Evolutionary conservation across 2,888 invertebrate species (phyloP), one percentile per base, ranked within the genome.

Genomic region (Xestia xanthographa): DNA sequence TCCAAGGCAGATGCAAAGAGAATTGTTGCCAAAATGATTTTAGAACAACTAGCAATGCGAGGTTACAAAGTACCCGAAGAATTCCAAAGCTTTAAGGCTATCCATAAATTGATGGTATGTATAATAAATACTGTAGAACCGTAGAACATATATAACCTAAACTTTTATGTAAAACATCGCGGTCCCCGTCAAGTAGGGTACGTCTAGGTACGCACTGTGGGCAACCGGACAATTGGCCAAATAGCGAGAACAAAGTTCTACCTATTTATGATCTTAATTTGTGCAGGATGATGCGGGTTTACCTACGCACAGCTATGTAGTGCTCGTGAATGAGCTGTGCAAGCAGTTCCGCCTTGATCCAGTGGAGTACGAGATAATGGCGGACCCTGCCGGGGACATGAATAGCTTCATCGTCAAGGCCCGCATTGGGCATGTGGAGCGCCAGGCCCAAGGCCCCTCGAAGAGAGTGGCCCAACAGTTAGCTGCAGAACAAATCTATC

Each of bases 401-500:
- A 1, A 1, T 5, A 3, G 0, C 43, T n/a, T 14, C n/a, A 66
- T 43, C 20, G 65, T 72, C 0, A 71, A 58, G 9, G 58, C 43
- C 5, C 65, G 72, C 5, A 9, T 79, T 0, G 80, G 72, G 0
- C 41, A 50, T 9, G 58, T 79, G 6, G 58, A 60, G 48, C 58
- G 77, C 1, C 1, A n/a, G 12, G 80, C 17, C 1, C 20, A 9
- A 1, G 77, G 50, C 6, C 0, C 20, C 1, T 11, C 65, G 9
- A 71, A n/a, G 41, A 65, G 6, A 2, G 17, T 22, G 14, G 77
- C 77, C 1, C 4, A 26, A 0, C 34, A 79, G 11, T 43, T 66
- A 0, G 77, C 77, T 3, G 77, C 77, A 14, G 77, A 79, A 50
- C 65, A 71, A 14, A 41, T 77, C 4, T 79, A 79, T 20, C 34